Base-by-base conservation (phyloP, 1,140 invertebrate genomes). In the Lethocerus indicus region DNA sequence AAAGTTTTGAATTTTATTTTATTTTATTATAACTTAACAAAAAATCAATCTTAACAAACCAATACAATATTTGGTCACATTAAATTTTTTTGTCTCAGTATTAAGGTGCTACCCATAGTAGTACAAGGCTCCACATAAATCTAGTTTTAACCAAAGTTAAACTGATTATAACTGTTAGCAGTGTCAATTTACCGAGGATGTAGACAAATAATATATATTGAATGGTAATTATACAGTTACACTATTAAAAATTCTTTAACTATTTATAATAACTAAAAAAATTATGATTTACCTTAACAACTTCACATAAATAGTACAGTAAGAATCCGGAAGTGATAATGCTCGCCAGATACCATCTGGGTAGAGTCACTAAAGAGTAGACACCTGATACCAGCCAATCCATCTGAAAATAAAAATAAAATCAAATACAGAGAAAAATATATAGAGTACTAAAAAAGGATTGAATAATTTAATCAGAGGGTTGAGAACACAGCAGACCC, bases 261-360 rank as follows among this genome's bases (percentile, higher is more conserved):
- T 23, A 12, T 24, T 14, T 21, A 2, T 9, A 5, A 32, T 35
- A 47, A 16, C 2, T 13, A 27, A 42, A 42, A 1, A 41, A 13
- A 9, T 25, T 24, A 20, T 27, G 29, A 2, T n/a, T 44, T 50
- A 56, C 55, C 52, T 56, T 54, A 26, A 50, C 55, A 18, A 56
- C 55, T 52, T 56, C 53, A 2, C 43, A 41, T 14, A 52, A 46
- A 41, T 56, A 56, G 28, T 56, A 56, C 7, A 52, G 39, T 6
- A 54, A 13, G 29, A 48, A 56, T 16, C 52, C 49, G 36, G 49
- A 49, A 7, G 27, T 46, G 29, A 56, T 18, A 13, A 46, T 41
- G 13, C 49, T 41, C 14, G 36, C 41, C 2, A 56, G n/a, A 28
- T 53, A 54, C 49, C 52, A 54, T 3, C 49, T 36, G 14, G 55